phyloP scores from a whole-genome alignment of 2,888 invertebrate species.

The Gari tellinella region DNA sequence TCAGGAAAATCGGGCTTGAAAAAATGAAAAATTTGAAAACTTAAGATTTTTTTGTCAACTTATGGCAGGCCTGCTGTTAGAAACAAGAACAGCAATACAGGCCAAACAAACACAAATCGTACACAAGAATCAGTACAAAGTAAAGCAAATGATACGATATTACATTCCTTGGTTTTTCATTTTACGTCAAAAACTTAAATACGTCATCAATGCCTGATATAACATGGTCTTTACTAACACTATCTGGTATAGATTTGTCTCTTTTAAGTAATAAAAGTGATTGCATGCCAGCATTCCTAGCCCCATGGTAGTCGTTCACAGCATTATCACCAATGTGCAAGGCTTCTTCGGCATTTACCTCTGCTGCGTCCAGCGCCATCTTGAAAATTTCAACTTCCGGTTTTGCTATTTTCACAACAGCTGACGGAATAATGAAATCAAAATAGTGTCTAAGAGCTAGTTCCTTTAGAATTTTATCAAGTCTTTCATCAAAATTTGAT shows the following conservation, averaged over 20 bases:
- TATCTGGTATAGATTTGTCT: constrained; percentile 19
- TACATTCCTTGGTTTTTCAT: too few relatives aligned
- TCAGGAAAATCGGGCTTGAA: too few relatives aligned
- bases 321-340: constrained; percentile 93
- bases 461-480: constrained; percentile 89
- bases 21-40: too few relatives aligned
- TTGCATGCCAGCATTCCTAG: constrained; percentile 91
- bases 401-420: constrained; percentile 90
- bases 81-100: too few relatives aligned
- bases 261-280: constrained; percentile 20
- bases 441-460: constrained; percentile 90
- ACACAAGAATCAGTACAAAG: too few relatives aligned
- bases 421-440: constrained; percentile 92
- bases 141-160: too few relatives aligned
- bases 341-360: constrained; percentile 87
- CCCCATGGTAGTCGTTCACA: constrained; percentile 91
- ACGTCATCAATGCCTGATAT: constrained; percentile 16
- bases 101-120: too few relatives aligned
- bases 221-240: constrained; percentile 20
- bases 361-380: constrained; percentile 86
- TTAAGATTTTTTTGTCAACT: too few relatives aligned
- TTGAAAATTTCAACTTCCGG: constrained; percentile 91
- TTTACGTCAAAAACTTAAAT: constrained; percentile 1
- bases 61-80: too few relatives aligned
- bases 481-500: constrained; percentile 94